Evolutionary conservation across 2,888 invertebrate genomes (phyloP), one percentile per base, ranked within the genome.

Genomic region (Cremastobaeus sp.): DNA sequence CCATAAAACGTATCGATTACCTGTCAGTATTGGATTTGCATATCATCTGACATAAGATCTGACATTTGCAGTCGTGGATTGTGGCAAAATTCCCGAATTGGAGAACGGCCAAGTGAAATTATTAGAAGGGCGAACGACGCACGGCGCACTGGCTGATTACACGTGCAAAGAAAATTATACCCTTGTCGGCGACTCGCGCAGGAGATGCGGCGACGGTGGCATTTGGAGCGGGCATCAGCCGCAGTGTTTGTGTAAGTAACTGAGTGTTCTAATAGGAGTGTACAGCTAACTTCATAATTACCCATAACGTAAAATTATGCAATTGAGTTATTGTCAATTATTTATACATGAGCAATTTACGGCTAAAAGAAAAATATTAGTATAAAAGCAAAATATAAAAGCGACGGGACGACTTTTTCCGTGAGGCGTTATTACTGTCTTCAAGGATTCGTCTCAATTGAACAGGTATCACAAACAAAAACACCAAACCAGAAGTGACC

Each of bases 131-230:
- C 90, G 95, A 60, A 96, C 95, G 0, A 95, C 95, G 0, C 93
- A 93, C 84, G 95, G 94, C 0, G 95, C 95, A 0, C 89, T 90
- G 52, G 95, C 94, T 0, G 86, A 91, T 2, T 96, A 95, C 86
- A 90, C 91, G 3, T 97, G 97, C 82, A 92, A 93, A 65, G 93
- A 93, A 81, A 96, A 97, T 85, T 94, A 95, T 86, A 96, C 96
- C 0, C 88, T 96, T 1, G 93, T 94, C 3, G 96, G 96, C 0
- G 91, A 90, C 76, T 90, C 91, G 43, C 91, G 91, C 71, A 89
- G 96, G 15, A 89, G 89, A n/a, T 96, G 96, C 82, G 91, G 91
- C 0, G 91, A 93, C 65, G 91, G 91, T 32, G 95, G 93, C 0
- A 87, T 90, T 47, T 96, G 96, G 96, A 92, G 91, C 39, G 94